Base-by-base conservation (phyloP, 2,797 vertebrate species). In the Propithecus perrieri region DNA sequence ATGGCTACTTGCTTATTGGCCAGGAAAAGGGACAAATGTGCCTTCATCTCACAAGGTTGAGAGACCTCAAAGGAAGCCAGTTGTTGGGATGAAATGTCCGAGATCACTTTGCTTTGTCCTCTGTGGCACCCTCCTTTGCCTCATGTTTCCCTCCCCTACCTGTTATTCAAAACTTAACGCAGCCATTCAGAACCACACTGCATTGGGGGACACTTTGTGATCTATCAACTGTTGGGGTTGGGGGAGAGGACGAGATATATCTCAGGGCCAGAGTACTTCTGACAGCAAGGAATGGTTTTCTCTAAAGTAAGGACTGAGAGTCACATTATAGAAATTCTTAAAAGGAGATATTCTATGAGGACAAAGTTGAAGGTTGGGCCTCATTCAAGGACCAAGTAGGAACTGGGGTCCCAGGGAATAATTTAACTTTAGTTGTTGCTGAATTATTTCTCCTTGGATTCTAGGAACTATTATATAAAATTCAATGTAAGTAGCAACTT, bases 371-470 rank as follows among this genome's bases (percentile, higher is more conserved):
- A 89, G 17, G 13, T 41, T 59, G 15, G 14, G 15, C 26, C n/a
- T 61, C 41, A 78, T 48, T 79, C 41, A 20, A 71, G 33, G 20
- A 14, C 14, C 30, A 80, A 48, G 1, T 61, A 33, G 48, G 43
- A 59, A 80, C 7, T 61, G 20, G 24, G 26, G 4, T 4, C 11
- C 24, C n/a, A 14, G 41, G 9, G 72, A 85, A 71, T 28, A 59
- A 57, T 79, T 76, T 57, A 43, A 59, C 30, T 85, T 92, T 80
- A 22, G 48, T 85, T 33, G 30, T 28, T 26, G 35, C 24, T 61
- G 30, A 75, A 53, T 59, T 67, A 59, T 67, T 92, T 85, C 48
- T 80, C 79, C 38, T 59, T 50, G 48, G 53, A 63, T 74, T 85
- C 71, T 61, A 24, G 46, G 17, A 50, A 80, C 13, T 80, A 59